A percentile compares a stretch with the other conserved stretches of the same genome.
Evolutionary conservation across 2,113 vertebrate species (phyloP).

Genomic region (Salminus brasiliensis): DNA sequence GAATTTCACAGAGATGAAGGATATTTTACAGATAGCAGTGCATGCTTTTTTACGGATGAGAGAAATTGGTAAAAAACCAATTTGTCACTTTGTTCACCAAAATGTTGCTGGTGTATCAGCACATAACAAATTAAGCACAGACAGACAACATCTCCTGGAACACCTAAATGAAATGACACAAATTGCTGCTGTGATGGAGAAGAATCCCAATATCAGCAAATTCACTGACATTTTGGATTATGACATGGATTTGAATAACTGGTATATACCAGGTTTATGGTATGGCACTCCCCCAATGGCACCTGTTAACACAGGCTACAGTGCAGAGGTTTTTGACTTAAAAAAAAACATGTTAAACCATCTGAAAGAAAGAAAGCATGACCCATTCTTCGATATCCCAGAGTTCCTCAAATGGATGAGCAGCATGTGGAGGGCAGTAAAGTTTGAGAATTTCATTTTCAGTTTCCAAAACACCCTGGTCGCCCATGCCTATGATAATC

Average conservation of each 20-base stretch:
- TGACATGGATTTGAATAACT: conserved; percentile 56
- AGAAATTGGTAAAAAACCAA: conserved; percentile 69
- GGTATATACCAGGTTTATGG: conserved; percentile 74
- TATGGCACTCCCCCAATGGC: conserved; percentile 73
- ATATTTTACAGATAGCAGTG: conserved; percentile 61
- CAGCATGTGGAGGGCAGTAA: conserved; percentile 68
- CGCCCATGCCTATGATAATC: conserved; percentile 51
- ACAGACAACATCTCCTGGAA: conserved; percentile 65
- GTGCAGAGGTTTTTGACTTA: conserved; percentile 58
- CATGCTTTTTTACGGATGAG: conserved; percentile 68
- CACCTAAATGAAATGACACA: conserved; percentile 68
- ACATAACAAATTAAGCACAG: conserved; percentile 60
- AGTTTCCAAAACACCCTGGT: conserved; percentile 56
- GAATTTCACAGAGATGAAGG: conserved; percentile 62
- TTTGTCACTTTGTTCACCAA: conserved; percentile 79
- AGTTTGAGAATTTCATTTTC: conserved; percentile 67
- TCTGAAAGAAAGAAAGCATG: neutral
- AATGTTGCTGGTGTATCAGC: conserved; percentile 70
- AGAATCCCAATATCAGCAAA: conserved; percentile 6
- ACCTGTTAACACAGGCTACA: conserved; percentile 69
- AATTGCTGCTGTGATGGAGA: conserved; percentile 70
- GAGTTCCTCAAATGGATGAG: conserved; percentile 61
- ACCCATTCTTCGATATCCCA: neutral
- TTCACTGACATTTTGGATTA: conserved; percentile 71
- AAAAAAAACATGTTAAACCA: conserved; percentile 62